Conservation (phyloP, 2,113 vertebrate genomes). For the Phylloscopus trochiloides region DNA sequence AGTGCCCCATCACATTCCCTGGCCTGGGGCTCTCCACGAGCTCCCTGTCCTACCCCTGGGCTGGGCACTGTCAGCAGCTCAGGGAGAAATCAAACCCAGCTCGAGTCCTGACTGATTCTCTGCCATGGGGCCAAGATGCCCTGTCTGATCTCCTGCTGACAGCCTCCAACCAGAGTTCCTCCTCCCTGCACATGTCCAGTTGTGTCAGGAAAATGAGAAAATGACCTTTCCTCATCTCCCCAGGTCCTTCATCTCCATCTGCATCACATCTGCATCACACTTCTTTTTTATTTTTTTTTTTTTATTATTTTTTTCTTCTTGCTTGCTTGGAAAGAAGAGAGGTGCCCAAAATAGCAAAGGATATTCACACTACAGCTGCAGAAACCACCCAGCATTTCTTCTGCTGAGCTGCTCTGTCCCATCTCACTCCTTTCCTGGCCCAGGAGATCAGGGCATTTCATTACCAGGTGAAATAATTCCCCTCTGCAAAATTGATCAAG, state of each 20-base stretch:
- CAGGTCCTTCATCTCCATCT: neutral
- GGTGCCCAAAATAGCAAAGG: neutral
- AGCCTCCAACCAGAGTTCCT: neutral
- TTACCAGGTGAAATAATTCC: constrained; percentile 16
- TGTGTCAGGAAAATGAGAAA: neutral
- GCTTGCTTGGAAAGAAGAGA: neutral
- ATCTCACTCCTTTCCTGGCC: neutral
- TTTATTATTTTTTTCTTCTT: neutral
- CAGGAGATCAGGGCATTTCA: neutral
- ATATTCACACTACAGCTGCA: neutral
- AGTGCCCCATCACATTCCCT: fast-evolving
- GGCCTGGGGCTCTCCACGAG: neutral
- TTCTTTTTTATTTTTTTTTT: neutral
- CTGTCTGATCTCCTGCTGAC: neutral
- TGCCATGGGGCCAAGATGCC: neutral
- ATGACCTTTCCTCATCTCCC: neutral
- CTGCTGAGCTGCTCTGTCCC: neutral
- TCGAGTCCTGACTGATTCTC: neutral
- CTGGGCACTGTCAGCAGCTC: neutral
- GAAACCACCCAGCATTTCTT: neutral
- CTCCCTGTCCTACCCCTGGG: neutral
- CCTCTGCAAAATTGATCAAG: neutral
- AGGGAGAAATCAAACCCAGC: neutral
- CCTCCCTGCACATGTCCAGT: neutral
- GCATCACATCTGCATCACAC: neutral